Base-by-base conservation (phyloP, 2,888 invertebrate genomes). In the Netelia virgata region DNA sequence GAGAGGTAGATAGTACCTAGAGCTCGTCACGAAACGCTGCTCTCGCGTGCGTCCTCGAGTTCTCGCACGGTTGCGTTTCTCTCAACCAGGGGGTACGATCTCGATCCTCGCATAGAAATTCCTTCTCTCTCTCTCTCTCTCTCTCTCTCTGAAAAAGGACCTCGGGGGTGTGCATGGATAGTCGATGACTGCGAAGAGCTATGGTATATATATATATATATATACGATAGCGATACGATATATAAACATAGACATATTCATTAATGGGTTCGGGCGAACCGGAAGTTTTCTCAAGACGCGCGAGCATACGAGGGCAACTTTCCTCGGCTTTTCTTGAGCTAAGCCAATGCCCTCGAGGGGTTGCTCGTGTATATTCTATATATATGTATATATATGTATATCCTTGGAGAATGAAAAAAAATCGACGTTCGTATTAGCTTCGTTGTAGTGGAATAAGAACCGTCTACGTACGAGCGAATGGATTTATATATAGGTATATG, bases 241-340 rank as follows among this genome's bases (percentile, higher is more conserved):
- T 36, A 73, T 36, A 57, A 23, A n/a, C 69, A 50, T 57, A 43
- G 43, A 76, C 61, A 72, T 70, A 80, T 55, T 81, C 76, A 77
- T 84, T 81, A 81, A 76, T 81, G 76, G 76, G 59, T 64, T 73
- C 20, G 36, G 16, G 18, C 9, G 47, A 43, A 36, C 74, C 57
- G 63, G 50, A 77, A 84, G 81, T 84, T 84, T 81, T 77, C 69
- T 81, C 59, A 64, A 74, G 74, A 61, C 64, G 53, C 66, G n/a
- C 18, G 16, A 18, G 20, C 9, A 11, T 14, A 68, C 47, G 70
- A 66, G 57, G 18, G 41, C 68, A 69, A 84, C 73, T 81, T 81
- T 57, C 66, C 43, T 16, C n/a, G 36, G 50, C 80, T 84, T 81
- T 81, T 84, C 73, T 72, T 73, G 10, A n/a, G 53, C 73, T 53